Base-by-base conservation (phyloP, 2,797 vertebrate species). In the Peromyscus aztecus region DNA sequence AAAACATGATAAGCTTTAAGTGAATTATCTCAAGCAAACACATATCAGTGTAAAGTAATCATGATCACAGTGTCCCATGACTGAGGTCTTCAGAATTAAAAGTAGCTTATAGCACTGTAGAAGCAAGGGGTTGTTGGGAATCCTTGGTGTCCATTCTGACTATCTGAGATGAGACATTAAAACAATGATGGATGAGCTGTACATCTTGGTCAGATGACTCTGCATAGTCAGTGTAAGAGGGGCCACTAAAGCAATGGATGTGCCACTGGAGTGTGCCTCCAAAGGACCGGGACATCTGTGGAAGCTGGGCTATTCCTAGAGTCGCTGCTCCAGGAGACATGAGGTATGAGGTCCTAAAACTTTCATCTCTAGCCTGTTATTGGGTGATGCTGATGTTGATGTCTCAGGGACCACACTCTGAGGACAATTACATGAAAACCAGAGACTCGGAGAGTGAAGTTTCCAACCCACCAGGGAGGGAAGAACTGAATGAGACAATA, bases 1-100 rank as follows among this genome's bases (percentile, higher is more conserved):
- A 71, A 84, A 80, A 19, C 40, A 21, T 16, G 16, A 34, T 55
- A 71, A 57, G 1, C 46, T 81, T 12, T 4, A 37, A 81, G 37
- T 27, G 57, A 82, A 57, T 78, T 57, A 37, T 89, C 96, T 61
- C 27, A 61, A 83, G 69, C 63, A 61, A 86, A 43, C 11, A 37
- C 46, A 23, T 31, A 49, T 7, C 61, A 12, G 4, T 49, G 34
- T 76, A 34, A 89, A 46, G n/a, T 78, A 40, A 52, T 78, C 55
- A 55, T 0, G 12, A 49, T 2, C 19, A n/a, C 43, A 43, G 23
- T 29, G 2, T 78, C 61, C 57, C n/a, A 88, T 52, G 24, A 40
- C 55, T 23, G 11, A 46, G 40, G 43, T 34, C 82, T 49, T 46
- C 4, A n/a, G 43, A 93, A 61, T 77, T 67, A 40, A 92, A 95